A percentile compares a stretch with the other conserved stretches of the same genome.
Conservation (phyloP, 2,113 vertebrate species). For the Murina feae region DNA sequence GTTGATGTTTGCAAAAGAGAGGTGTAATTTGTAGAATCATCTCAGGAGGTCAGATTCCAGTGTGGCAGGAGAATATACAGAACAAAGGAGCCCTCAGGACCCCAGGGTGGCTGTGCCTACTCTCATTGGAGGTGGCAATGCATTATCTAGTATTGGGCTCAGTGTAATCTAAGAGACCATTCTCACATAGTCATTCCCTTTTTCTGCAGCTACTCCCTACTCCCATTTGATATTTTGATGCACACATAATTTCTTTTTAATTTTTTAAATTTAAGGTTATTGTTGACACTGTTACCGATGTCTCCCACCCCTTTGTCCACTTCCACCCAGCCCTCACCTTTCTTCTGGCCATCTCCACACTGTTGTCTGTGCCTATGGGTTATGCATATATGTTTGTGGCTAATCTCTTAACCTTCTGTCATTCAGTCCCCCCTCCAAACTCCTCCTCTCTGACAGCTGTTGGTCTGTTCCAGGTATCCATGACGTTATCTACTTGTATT, state of each 20-base stretch:
- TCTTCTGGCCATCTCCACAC: background rate
- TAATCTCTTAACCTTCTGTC: background rate
- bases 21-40: background rate
- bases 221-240: background rate
- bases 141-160: background rate
- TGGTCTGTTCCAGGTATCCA: background rate
- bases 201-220: background rate
- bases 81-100: accelerated
- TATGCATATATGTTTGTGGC: background rate
- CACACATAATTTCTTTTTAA: background rate
- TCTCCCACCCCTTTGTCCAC: background rate
- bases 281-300: background rate
- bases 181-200: background rate
- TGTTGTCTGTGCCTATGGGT: background rate
- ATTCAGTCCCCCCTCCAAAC: background rate
- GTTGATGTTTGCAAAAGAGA: background rate
- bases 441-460: background rate
- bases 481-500: background rate
- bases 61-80: background rate
- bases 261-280: background rate
- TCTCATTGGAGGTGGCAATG: background rate
- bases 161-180: background rate
- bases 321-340: background rate
- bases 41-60: background rate
- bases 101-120: background rate